phyloP scores from a whole-genome alignment of 2,797 vertebrate genomes.

The Onychomys leucogaster region DNA sequence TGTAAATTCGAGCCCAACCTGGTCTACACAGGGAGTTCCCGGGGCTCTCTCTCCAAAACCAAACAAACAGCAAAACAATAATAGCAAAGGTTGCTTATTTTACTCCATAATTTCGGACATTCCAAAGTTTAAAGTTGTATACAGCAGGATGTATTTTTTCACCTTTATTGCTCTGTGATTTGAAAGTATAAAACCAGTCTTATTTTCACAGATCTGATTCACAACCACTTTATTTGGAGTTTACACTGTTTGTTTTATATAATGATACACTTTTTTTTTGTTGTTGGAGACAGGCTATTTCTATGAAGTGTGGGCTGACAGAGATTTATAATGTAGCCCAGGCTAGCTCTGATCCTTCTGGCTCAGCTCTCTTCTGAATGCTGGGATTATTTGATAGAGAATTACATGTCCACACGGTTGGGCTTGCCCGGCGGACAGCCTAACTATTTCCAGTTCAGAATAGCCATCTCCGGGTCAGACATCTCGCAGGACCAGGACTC shows the following conservation, averaged over 20 bases:
- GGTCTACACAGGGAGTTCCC: background rate
- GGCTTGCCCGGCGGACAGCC: too few relatives aligned
- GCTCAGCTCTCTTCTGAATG: background rate
- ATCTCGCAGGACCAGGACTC: too few relatives aligned
- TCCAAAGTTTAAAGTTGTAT: background rate
- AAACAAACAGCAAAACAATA: background rate
- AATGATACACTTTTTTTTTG: background rate
- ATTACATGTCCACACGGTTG: too few relatives aligned
- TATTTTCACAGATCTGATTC: background rate
- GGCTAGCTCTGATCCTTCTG: background rate
- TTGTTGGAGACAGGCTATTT: too few relatives aligned
- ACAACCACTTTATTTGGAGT: background rate
- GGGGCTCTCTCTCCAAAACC: background rate
- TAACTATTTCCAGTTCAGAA: too few relatives aligned
- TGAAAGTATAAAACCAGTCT: slow-evolving; percentile 11
- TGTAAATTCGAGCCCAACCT: background rate
- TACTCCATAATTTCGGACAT: background rate
- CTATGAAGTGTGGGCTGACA: background rate
- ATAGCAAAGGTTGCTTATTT: background rate
- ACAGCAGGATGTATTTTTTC: background rate
- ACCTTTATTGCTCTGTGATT: background rate
- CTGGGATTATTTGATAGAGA: too few relatives aligned
- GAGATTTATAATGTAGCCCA: background rate
- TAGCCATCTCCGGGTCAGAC: too few relatives aligned
- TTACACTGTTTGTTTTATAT: background rate